Conservation (phyloP, 1,140 invertebrate species). For the Zaprionus lachaisei region DNA sequence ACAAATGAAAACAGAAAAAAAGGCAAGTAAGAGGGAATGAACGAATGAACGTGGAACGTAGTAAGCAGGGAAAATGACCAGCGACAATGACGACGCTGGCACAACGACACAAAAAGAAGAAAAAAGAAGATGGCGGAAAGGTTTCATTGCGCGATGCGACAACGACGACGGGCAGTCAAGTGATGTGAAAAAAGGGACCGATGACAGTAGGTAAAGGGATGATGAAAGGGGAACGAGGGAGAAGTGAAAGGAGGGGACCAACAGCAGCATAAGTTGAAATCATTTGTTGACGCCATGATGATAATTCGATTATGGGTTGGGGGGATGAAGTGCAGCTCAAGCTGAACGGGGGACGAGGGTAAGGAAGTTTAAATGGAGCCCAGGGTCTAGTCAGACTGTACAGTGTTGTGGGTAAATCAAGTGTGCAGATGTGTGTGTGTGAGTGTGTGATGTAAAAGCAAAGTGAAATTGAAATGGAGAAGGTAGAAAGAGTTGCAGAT, state of each 20-base stretch:
- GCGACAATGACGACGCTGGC: constrained; percentile 69
- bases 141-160: constrained; percentile 38
- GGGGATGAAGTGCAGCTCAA: constrained; percentile 48
- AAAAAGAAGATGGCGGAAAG: constrained; percentile 40
- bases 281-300: constrained; percentile 82
- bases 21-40: constrained; percentile 5
- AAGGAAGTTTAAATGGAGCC: constrained; percentile 28
- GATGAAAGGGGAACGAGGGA: neutral
- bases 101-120: constrained; percentile 22
- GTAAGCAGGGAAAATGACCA: constrained; percentile 76
- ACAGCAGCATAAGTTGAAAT: constrained; percentile 68
- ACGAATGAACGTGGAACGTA: constrained; percentile 30
- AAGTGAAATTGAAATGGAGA: constrained; percentile 11
- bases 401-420: constrained; percentile 24
- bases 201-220: constrained; percentile 37
- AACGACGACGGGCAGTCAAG: constrained; percentile 45
- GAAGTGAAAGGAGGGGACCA: constrained; percentile 3
- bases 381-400: constrained; percentile 7
- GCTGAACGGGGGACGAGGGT: neutral
- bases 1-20: constrained; percentile 57
- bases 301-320: constrained; percentile 74
- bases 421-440: neutral
- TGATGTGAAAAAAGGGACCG: constrained; percentile 72
- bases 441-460: constrained; percentile 1
- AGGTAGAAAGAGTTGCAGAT: constrained; percentile 5